Evolutionary conservation across 2,113 vertebrate genomes (phyloP), one percentile per base, ranked within the genome.

Genomic region (Tonatia bakeri): DNA sequence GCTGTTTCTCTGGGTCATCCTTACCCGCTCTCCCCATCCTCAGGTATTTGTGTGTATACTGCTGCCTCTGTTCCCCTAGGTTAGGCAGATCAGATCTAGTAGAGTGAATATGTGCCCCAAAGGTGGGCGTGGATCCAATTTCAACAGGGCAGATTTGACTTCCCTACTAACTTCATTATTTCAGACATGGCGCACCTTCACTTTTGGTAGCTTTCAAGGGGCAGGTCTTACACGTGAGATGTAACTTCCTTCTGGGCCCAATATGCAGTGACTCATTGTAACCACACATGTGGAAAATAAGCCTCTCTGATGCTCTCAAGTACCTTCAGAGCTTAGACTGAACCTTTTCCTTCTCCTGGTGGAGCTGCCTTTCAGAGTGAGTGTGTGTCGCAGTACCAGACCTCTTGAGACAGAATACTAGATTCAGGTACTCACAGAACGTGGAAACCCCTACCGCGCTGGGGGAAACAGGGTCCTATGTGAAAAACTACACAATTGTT

Each of bases 241-340:
- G 45, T 56, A 75, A 80, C 43, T 36, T 73, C 92, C 84, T 89
- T 86, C 87, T 73, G 52, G 59, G n/a, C 69, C 24, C 20, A 77
- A 89, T 82, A 89, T 13, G 11, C 64, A 77, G 36, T 72, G 79
- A 82, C 47, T 36, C 61, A 61, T 83, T 97, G 36, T 96, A 90
- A 94, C 31, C 52, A 77, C 31, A 15, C 1, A 10, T 54, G 7
- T 45, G 59, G 94, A 95, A 65, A 90, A n/a, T 73, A 82, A 79
- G 52, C 19, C 47, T 91, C 75, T 28, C 75, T 54, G 4, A 43
- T 43, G n/a, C 20, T 64, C 61, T 82, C 61, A 52, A 80, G 10
- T 69, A 64, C 40, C 61, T 36, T 1, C 3, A 70, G 38, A 24
- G 36, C 12, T 79, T 33, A 4, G 9, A n/a, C 64, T 40, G 24